These are phyloP conservation scores for Leptinotarsa texana DNA, from an alignment of 1,140 invertebrate species.

Conservation along the genomic window DNA sequence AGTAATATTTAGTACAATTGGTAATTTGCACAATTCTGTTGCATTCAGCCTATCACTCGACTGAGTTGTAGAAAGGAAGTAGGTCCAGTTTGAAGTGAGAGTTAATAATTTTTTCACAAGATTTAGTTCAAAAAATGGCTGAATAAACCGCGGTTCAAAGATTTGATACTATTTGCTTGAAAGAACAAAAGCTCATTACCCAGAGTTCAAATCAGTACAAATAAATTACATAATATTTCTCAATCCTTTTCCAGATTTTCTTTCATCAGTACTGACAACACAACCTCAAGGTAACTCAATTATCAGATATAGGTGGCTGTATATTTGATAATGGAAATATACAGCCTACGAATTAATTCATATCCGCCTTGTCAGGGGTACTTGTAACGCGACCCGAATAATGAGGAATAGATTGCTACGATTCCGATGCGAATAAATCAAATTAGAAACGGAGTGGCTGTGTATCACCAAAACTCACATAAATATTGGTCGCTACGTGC, in stretches of 20 bases:
- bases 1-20: too few relatives aligned
- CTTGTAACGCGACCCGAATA: conserved; percentile 12
- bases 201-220: not conserved
- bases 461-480: conserved; percentile 14
- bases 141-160: too few relatives aligned
- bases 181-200: too few relatives aligned
- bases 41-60: too few relatives aligned
- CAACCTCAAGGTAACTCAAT: not conserved
- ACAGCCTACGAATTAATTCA: not conserved
- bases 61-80: too few relatives aligned
- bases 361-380: not conserved
- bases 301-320: not conserved
- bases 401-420: conserved; percentile 20
- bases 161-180: too few relatives aligned
- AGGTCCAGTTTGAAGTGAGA: too few relatives aligned
- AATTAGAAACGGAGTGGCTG: not conserved
- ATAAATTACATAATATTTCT: not conserved
- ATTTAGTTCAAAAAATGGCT: too few relatives aligned
- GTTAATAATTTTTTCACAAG: too few relatives aligned
- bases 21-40: too few relatives aligned
- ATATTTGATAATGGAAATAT: not conserved
- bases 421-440: conserved; percentile 9
- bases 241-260: not conserved
- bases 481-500: conserved; percentile 16
- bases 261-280: not conserved